A percentile compares a stretch with the other conserved stretches of the same genome.
These are phyloP conservation scores for Orchestia grillus DNA, from an alignment of 1,140 invertebrate genomes.

Conservation along the genomic window DNA sequence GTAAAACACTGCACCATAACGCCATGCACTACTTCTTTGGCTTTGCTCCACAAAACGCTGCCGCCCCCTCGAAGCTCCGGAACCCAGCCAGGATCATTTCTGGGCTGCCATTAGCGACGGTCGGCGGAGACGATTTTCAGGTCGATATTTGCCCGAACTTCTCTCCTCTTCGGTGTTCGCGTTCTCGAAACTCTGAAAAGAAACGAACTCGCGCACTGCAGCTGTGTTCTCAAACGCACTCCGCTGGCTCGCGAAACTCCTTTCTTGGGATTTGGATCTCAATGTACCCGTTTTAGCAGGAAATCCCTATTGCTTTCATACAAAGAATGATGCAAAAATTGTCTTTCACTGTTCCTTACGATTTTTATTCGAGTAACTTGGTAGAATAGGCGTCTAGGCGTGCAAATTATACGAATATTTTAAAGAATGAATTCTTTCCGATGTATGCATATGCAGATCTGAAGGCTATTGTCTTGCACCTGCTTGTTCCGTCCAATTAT, in stretches of 20 bases:
- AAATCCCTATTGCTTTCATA: neutral
- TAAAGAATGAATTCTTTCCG: neutral
- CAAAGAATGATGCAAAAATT: neutral
- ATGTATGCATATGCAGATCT: neutral
- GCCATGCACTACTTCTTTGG: neutral
- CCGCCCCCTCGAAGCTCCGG: neutral
- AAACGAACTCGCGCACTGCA: neutral
- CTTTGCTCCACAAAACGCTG: neutral
- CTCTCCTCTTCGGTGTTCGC: neutral
- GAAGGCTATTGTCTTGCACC: neutral
- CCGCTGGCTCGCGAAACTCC: neutral
- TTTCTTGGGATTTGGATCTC: neutral
- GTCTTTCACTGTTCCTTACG: neutral
- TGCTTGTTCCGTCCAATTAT: neutral
- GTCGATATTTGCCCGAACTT: neutral
- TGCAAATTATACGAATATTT: neutral
- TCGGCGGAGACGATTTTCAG: conserved; percentile 26
- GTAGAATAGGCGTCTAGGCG: neutral
- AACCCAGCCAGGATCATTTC: neutral
- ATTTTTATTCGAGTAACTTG: neutral
- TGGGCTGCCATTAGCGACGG: conserved; percentile 37
- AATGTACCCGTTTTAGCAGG: neutral
- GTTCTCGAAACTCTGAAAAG: neutral
- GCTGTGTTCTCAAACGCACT: neutral
- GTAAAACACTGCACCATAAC: neutral